Base-by-base conservation (phyloP, 1,140 invertebrate genomes). In the Psix sp. region DNA sequence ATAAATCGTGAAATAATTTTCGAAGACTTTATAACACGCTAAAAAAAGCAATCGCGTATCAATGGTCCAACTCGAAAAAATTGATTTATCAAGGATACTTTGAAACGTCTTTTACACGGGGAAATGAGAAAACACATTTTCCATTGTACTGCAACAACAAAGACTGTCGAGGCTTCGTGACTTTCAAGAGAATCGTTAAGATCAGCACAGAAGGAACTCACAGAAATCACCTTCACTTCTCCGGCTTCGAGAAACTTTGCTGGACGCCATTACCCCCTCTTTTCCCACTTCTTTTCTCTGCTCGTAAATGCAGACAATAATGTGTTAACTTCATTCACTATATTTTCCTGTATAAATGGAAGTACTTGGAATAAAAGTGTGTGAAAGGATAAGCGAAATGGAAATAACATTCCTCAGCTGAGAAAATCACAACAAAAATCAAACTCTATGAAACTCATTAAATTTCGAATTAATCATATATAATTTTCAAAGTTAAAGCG, bases 61-160 rank as follows among this genome's bases (percentile, higher is more conserved):
- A 38, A 16, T 11, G 21, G 43, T 49, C 33, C 26, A 11, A 59
- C 15, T 59, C 46, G 35, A 68, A 70, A 70, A 70, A 60, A 70
- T 70, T 62, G 48, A 70, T 62, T 70, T 62, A 70, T 56, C 66
- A 48, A 48, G 42, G 56, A 56, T 62, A 70, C 66, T 70, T 62
- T 60, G 49, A 62, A 62, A 42, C 56, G 48, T 43, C 56, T 42
- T 49, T 60, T 62, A 54, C 40, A 52, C 26, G 21, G 24, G 45
- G 42, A 70, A 62, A 48, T 63, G 67, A 71, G 57, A 71, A 71
- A 71, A 71, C 67, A 71, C 67, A 62, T 62, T 63, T 71, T 43
- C 57, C 26, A 63, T 71, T 59, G 67, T 60, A 68, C 24, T 45
- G 39, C 43, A 42, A 49, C 51, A 62, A 71, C 67, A 71, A 71